Percentiles rank a stretch among this genome's conserved stretches.
These are phyloP conservation scores for Phasia obesa DNA, from an alignment of 2,888 invertebrate genomes.

Conservation along the genomic window DNA sequence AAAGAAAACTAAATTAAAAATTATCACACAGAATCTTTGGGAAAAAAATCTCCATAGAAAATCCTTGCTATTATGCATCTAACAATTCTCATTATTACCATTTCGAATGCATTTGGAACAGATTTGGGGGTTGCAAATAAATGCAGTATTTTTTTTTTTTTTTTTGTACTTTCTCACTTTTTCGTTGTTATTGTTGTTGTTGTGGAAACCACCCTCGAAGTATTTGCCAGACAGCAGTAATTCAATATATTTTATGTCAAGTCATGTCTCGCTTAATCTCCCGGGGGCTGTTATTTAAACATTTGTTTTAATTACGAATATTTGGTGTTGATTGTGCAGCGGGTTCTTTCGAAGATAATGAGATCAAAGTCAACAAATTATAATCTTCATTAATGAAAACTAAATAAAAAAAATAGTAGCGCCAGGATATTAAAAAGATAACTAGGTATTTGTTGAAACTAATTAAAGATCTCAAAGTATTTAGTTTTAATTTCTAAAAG, in stretches of 20 bases:
- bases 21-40: neutral
- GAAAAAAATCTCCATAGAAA: constrained; percentile 16
- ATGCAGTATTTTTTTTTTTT: constrained; percentile 13
- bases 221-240: constrained; percentile 11
- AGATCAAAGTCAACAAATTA: neutral
- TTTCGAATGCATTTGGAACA: constrained; percentile 55
- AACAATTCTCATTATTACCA: constrained; percentile 38
- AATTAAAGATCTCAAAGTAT: no score
- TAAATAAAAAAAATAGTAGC: no score
- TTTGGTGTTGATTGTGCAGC: neutral
- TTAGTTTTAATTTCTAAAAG: no score
- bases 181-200: neutral
- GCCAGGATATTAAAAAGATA: no score
- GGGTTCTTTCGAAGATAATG: neutral
- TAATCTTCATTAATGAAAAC: neutral
- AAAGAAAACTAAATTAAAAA: neutral
- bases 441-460: no score
- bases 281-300: constrained; percentile 41
- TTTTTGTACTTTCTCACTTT: neutral
- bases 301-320: constrained; percentile 59
- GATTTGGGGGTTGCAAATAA: constrained; percentile 33
- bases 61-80: constrained; percentile 31
- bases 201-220: constrained; percentile 7
- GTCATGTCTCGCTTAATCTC: constrained; percentile 57
- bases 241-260: constrained; percentile 56